Evolutionary conservation across 2,797 vertebrate species (phyloP), one percentile per base, ranked within the genome.

Genomic region (Hydrocynus forskahlii): DNA sequence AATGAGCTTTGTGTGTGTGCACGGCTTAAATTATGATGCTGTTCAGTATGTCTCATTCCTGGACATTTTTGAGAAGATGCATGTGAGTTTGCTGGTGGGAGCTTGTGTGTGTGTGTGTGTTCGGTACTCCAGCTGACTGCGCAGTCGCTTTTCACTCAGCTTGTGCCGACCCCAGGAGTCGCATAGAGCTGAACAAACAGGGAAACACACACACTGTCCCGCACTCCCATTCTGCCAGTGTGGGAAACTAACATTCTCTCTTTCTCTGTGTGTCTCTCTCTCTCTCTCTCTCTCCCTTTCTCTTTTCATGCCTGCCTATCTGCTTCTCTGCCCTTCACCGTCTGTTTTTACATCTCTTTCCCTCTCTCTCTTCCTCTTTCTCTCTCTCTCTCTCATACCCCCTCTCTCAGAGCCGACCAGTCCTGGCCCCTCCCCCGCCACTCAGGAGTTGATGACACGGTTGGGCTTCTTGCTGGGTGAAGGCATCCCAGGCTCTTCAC

Each of bases 381-480:
- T 68, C 75, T 78, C 78, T 62, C 67, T 64, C 55, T 50, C 76
- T 71, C 75, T 71, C 50, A 74, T 68, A 62, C 87, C 79, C 86
- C 81, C 88, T 85, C 68, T 59, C 43, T 19, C 94, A 96, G 89
- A 96, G 95, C 92, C 95, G 96, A 88, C 70, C 69, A 8, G 71
- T 78, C 91, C 94, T 12, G 94, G 94, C 94, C 96, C 97, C 95
- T 97, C 97, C 52, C 97, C 97, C 84, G 97, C 98, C 91, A 97
- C 96, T 92, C 97, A 99, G 92, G 98, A 99, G 94, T 89, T 99
- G 95, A 98, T 99, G 97, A 99, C 97, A 90, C 96, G 98, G 90
- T 88, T 99, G 92, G 98, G 97, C 77, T 99, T 99, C 94, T 95
- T 99, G 91, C 95, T 99, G 90, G 97, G 98, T 91, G 97, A 99